Evolutionary conservation across 2,888 invertebrate species (phyloP).

Genomic region (Autographa gamma): DNA sequence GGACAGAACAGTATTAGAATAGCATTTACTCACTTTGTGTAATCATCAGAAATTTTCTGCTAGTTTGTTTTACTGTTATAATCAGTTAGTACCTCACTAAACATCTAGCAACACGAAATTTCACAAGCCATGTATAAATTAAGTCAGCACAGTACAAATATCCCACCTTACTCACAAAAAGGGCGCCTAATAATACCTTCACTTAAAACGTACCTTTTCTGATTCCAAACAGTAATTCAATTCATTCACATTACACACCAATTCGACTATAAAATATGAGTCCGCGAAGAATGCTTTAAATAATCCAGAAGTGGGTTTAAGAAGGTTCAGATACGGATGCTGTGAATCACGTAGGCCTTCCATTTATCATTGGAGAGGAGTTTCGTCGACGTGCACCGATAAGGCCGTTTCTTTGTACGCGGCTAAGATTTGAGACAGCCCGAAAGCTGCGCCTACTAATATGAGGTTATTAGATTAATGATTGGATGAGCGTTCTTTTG

Average conservation of each 20-base stretch:
- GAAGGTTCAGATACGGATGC: conserved; percentile 54
- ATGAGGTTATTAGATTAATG: conserved; percentile 26
- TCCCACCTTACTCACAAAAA: too few species aligned
- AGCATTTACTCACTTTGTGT: neutral
- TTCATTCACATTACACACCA: neutral
- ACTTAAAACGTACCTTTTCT: too few species aligned
- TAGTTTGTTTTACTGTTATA: neutral
- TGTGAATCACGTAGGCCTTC: conserved; percentile 72
- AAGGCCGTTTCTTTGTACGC: conserved; percentile 58
- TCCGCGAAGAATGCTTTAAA: conserved; percentile 26
- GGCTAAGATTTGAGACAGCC: conserved; percentile 44
- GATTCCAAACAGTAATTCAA: neutral
- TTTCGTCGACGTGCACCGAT: conserved; percentile 69
- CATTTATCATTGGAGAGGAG: conserved; percentile 72
- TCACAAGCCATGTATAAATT: too few species aligned
- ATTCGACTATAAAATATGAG: neutral
- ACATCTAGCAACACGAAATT: neutral
- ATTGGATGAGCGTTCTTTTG: neutral
- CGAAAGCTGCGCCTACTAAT: conserved; percentile 25
- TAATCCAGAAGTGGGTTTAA: conserved; percentile 36
- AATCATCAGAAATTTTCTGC: neutral
- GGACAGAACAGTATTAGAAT: neutral
- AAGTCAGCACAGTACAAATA: too few species aligned
- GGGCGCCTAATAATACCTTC: too few species aligned
- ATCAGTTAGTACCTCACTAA: neutral